A percentile compares a stretch with the other conserved stretches of the same genome.
These are phyloP conservation scores for Meliscaeva auricollis DNA, from an alignment of 2,888 invertebrate genomes.

Conservation along the genomic window DNA sequence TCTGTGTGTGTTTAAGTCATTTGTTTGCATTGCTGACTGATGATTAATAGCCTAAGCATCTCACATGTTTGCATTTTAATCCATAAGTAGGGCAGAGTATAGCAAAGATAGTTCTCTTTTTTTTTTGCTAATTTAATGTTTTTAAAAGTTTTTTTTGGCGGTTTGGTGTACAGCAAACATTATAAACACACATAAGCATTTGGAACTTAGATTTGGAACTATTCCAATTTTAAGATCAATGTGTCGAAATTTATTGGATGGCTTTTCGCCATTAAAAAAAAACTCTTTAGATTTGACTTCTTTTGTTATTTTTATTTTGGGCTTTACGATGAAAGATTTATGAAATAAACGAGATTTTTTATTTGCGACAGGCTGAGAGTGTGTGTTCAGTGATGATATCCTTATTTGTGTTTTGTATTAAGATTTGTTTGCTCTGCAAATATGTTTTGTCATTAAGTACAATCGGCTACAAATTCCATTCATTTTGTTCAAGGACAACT, in stretches of 20 bases:
- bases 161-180: not conserved
- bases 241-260: slow-evolving; percentile 66
- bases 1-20: not conserved
- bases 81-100: slow-evolving; percentile 59
- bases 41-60: slow-evolving; percentile 65
- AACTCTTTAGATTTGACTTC: not conserved
- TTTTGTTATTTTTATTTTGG: slow-evolving; percentile 18
- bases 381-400: no score
- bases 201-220: slow-evolving; percentile 29
- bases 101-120: not conserved
- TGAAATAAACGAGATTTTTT: not conserved
- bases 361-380: not conserved
- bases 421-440: no score
- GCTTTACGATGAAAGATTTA: slow-evolving; percentile 30
- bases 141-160: slow-evolving; percentile 49
- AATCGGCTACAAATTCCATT: no score
- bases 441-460: no score
- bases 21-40: slow-evolving; percentile 32
- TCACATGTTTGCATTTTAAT: slow-evolving; percentile 59
- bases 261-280: slow-evolving; percentile 48
- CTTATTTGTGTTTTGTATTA: no score
- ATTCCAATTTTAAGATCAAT: slow-evolving; percentile 53
- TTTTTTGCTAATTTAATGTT: slow-evolving; percentile 7
- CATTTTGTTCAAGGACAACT: no score
- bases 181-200: slow-evolving; percentile 12